Evolutionary conservation across 2,888 invertebrate species (phyloP), one percentile per base, ranked within the genome.

Genomic region (Tuta absoluta): DNA sequence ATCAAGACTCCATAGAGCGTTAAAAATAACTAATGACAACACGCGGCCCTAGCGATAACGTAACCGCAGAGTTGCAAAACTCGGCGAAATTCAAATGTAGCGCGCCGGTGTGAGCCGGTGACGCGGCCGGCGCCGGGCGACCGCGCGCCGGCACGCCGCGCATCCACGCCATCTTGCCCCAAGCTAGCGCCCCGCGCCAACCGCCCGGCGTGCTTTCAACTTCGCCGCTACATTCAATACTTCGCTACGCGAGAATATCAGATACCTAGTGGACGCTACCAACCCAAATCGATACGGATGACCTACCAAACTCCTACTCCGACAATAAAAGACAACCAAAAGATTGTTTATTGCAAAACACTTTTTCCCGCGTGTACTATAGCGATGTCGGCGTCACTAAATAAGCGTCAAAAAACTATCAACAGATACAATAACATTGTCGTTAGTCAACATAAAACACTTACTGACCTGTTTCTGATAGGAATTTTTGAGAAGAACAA

Each of bases 21-120:
- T 89, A 91, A 89, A 89, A 90, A 91, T 91, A 91, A 88, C 86
- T 82, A 86, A 86, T 91, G 91, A 90, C 89, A 91, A 87, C 89
- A 87, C 77, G 81, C 87, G 84, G 80, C 84, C 87, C 87, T 86
- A 82, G 83, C 76, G 77, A 80, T 87, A 90, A 88, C 87, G 90
- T 87, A 90, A 85, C 82, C 81, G 75, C 77, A 68, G 75, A 82
- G 84, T 92, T 87, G 87, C 87, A 87, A 89, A 87, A 87, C 84
- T 85, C 82, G 28, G 73, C 77, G 73, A 69, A 82, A 82, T 90
- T 89, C 84, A 82, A 80, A 89, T 84, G 75, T 80, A 85, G 84
- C 90, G 90, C 86, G 84, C 80, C 78, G 84, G 78, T 79, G 78
- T 79, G 85, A 83, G 85, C 86, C 76, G 75, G 73, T 72, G 77